A percentile compares a stretch with the other conserved stretches of the same genome.
These are phyloP conservation scores for Saccopteryx leptura DNA, from an alignment of 2,113 vertebrate genomes.

Conservation along the genomic window DNA sequence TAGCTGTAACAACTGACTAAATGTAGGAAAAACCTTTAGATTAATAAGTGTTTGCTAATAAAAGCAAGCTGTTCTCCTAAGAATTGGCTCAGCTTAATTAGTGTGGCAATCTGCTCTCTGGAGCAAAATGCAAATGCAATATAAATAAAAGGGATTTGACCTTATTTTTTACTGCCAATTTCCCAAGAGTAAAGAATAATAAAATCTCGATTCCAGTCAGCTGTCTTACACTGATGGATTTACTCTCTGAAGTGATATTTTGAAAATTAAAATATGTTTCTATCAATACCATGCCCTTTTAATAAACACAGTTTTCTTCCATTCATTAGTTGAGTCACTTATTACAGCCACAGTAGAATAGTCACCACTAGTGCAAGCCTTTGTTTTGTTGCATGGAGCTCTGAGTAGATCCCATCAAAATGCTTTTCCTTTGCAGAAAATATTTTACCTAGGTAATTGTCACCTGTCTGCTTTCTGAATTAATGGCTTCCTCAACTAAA, in stretches of 20 bases:
- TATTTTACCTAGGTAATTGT: background rate
- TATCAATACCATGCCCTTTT: conserved; percentile 13
- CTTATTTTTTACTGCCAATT: conserved; percentile 67
- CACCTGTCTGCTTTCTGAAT: background rate
- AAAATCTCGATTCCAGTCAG: conserved; percentile 55
- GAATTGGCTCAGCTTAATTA: conserved; percentile 74
- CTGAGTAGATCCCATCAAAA: background rate
- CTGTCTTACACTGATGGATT: conserved; percentile 60
- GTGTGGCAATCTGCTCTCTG: conserved; percentile 53
- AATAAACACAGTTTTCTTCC: conserved; percentile 34
- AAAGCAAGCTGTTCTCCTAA: conserved; percentile 71
- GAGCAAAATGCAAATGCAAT: conserved; percentile 37
- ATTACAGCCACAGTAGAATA: background rate
- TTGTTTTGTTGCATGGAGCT: background rate
- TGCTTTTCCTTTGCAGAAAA: conserved; percentile 13
- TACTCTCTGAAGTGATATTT: conserved; percentile 62
- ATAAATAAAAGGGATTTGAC: conserved; percentile 66
- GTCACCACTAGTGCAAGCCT: background rate
- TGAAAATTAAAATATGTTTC: conserved; percentile 61
- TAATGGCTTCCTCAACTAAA: background rate
- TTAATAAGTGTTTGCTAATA: conserved; percentile 74
- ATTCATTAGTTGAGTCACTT: background rate
- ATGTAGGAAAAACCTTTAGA: conserved; percentile 58
- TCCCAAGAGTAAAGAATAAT: conserved; percentile 60
- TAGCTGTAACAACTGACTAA: conserved; percentile 52